phyloP scores from a whole-genome alignment of 2,113 vertebrate genomes.

The Empidonax alnorum region DNA sequence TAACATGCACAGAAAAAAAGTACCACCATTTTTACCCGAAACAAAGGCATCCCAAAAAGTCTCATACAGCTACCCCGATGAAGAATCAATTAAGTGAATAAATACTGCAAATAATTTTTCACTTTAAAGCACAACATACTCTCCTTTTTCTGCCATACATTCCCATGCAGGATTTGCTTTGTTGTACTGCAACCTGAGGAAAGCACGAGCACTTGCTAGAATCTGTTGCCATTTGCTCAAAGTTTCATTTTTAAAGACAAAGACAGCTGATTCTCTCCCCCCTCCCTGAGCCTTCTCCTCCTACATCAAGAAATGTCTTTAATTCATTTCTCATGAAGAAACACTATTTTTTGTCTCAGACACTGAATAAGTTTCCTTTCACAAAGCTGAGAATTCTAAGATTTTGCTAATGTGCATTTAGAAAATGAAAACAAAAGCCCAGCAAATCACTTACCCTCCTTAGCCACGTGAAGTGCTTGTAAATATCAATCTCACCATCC shows the following conservation, averaged over 20 bases:
- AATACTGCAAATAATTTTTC: background rate
- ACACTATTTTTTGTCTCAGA: slow-evolving; percentile 18
- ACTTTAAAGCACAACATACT: background rate
- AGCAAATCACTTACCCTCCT: slow-evolving; percentile 88
- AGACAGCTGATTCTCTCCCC: slow-evolving; percentile 65
- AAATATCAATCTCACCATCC: slow-evolving; percentile 96
- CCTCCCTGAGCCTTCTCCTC: background rate
- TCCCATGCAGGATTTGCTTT: background rate
- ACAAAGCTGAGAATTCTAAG: background rate
- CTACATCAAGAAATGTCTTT: background rate
- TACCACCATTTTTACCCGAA: background rate
- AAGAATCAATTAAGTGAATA: background rate
- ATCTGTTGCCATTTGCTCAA: slow-evolving; percentile 28
- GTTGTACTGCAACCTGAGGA: background rate
- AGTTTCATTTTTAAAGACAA: slow-evolving; percentile 72
- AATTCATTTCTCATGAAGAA: background rate
- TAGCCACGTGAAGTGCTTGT: slow-evolving; percentile 97
- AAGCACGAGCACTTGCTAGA: background rate
- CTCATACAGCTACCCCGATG: background rate
- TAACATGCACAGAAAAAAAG: background rate
- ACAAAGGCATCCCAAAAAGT: slow-evolving; percentile 1
- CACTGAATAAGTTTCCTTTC: background rate
- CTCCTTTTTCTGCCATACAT: background rate
- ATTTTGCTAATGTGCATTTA: slow-evolving; percentile 8
- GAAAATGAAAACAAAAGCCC: slow-evolving; percentile 51